Base-by-base conservation (phyloP, 2,113 vertebrate species). In the Recurvirostra avosetta region DNA sequence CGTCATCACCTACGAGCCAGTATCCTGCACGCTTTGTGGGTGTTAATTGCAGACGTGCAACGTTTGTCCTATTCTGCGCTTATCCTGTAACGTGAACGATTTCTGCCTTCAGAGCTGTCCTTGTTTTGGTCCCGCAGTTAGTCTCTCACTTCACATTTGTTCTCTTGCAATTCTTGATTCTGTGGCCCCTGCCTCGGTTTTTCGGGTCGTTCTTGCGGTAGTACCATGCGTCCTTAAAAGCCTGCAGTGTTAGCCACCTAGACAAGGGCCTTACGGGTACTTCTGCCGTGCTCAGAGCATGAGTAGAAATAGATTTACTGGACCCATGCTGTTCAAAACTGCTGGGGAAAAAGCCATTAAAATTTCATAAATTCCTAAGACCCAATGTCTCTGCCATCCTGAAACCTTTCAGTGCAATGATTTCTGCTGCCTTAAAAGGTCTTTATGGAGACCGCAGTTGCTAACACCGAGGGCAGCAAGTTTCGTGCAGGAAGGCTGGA, bases 11-110 rank as follows among this genome's bases (percentile, higher is more conserved):
- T 15, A 5, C 29, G 6, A n/a, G 52, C 27, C 23, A 8, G 19
- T 3, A 9, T 21, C 40, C 52, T 47, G 67, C 80, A 6, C 8
- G 0, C 41, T 36, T 36, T 3, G 5, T 0, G 16, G 52, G 52
- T 26, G 20, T 47, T 30, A 8, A 38, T 14, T 7, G 23, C 81
- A 15, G 73, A 50, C 26, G 11, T 9, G 26, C 6, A 10, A 52
- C 4, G 1, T 58, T 36, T 22, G 25, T 71, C 63, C 63, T 78
- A 5, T 36, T 78, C 41, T 65, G 58, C 1, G 1, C 15, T 38
- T 14, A 12, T 50, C 26, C 43, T 20, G 12, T 45, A 52, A 30
- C 19, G 10, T 3, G 2, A 36, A 7, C 27, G 21, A 5, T 25
- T 66, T 43, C 52, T 59, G 81, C 66, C 41, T 36, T 66, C 22